These are phyloP conservation scores for Ciconia stormi DNA, from an alignment of 2,113 vertebrate species.

Conservation along the genomic window DNA sequence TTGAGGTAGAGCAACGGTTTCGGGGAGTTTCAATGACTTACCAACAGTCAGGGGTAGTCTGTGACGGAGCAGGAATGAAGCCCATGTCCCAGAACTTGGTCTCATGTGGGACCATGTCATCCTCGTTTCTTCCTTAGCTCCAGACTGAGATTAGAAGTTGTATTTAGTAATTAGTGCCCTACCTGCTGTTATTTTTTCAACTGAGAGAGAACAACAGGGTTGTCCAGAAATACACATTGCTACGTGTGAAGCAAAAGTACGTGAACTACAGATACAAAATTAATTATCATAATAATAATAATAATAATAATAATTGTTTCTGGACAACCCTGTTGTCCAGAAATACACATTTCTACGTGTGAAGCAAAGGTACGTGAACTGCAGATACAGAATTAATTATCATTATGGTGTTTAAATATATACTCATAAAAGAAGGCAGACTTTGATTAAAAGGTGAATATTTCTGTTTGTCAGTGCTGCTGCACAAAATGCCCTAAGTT, in stretches of 20 bases:
- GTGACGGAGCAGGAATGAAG: not conserved
- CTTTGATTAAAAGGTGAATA: not conserved
- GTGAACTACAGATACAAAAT: not conserved
- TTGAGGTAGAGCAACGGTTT: not conserved
- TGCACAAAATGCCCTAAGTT: not conserved
- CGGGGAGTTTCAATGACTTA: not conserved
- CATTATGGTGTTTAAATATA: not conserved
- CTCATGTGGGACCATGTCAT: not conserved
- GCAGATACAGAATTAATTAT: not conserved
- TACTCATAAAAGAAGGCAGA: not conserved
- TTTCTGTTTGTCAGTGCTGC: not conserved
- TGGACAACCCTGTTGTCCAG: not conserved
- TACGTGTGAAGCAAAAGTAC: not conserved
- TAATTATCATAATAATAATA: accelerated
- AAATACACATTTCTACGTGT: not conserved
- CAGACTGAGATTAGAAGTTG: not conserved
- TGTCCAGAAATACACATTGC: not conserved
- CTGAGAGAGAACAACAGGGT: not conserved
- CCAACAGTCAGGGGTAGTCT: accelerated
- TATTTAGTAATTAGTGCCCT: not conserved
- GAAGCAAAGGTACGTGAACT: not conserved
- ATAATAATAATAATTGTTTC: too few species aligned
- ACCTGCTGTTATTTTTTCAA: not conserved
- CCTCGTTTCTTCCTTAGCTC: not conserved
- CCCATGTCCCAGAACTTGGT: not conserved